Percentiles rank a stretch among this genome's conserved stretches.
These are phyloP conservation scores for Aurelia sp. DNA, from an alignment of 30 jellyfish, hydroid and myxozoan genomes.

Conservation along the genomic window DNA sequence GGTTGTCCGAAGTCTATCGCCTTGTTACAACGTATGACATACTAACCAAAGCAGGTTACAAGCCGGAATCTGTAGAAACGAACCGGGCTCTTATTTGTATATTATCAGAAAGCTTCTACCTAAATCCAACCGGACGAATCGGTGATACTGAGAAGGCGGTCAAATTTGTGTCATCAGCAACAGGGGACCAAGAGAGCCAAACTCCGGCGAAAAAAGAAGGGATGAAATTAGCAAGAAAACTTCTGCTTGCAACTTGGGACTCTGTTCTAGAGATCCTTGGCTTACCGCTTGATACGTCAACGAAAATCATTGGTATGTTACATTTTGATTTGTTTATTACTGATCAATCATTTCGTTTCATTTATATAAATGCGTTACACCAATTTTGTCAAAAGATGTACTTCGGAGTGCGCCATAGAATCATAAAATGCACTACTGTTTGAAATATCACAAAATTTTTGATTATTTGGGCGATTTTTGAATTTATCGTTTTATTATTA, in stretches of 20 bases:
- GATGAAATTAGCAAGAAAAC: conserved; percentile 82
- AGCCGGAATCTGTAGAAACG: conserved; percentile 83
- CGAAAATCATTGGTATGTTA: conserved; percentile 76
- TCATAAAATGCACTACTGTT: no score
- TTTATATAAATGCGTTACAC: no score
- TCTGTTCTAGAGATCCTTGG: conserved; percentile 87
- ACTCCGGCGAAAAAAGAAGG: conserved; percentile 90
- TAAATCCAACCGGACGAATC: conserved; percentile 44
- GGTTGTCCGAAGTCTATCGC: conserved; percentile 96
- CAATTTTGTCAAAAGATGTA: no score
- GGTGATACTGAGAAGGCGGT: conserved; percentile 56
- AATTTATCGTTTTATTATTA: no score
- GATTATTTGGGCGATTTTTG: no score
- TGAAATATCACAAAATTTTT: no score
- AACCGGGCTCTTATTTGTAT: conserved; percentile 90
- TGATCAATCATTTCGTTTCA: no score
- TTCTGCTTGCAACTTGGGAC: conserved; percentile 95
- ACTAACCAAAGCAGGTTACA: conserved; percentile 94
- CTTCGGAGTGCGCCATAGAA: no score
- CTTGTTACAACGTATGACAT: conserved; percentile 95
- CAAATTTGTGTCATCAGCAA: conserved; percentile 20
- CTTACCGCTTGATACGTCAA: conserved; percentile 88
- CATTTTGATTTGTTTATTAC: no score
- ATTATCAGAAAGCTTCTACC: conserved; percentile 79
- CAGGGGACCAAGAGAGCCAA: conserved; percentile 16